These are phyloP conservation scores for Odontamblyopus lacepedii DNA, from an alignment of 2,797 vertebrate genomes.

Conservation along the genomic window DNA sequence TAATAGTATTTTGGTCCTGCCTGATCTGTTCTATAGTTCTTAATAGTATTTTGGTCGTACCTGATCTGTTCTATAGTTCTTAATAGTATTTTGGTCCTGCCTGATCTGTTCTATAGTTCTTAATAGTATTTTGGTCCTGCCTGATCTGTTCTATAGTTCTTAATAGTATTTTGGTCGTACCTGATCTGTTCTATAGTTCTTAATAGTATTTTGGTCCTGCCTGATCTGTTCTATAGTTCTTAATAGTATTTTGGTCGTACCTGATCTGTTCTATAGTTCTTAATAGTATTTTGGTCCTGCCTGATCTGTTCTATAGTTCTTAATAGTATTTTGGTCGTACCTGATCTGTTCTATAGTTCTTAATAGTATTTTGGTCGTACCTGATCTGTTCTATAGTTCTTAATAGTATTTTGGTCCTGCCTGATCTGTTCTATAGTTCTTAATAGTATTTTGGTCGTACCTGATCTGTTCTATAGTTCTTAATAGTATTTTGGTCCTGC, in stretches of 20 bases:
- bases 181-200: slow-evolving; percentile 47
- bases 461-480: slow-evolving; percentile 47
- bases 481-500: slow-evolving; percentile 48
- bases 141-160: slow-evolving; percentile 47
- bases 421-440: slow-evolving; percentile 48
- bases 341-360: slow-evolving; percentile 48
- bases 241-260: slow-evolving; percentile 49
- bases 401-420: slow-evolving; percentile 48
- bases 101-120: slow-evolving; percentile 47
- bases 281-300: slow-evolving; percentile 48
- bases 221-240: slow-evolving; percentile 47
- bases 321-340: slow-evolving; percentile 49
- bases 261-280: slow-evolving; percentile 47
- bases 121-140: slow-evolving; percentile 48
- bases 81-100: slow-evolving; percentile 48
- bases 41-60: slow-evolving; percentile 49
- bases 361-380: slow-evolving; percentile 49
- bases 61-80: slow-evolving; percentile 47
- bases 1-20: slow-evolving; percentile 48
- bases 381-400: slow-evolving; percentile 54
- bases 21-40: slow-evolving; percentile 47
- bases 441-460: slow-evolving; percentile 49
- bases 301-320: slow-evolving; percentile 47
- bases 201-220: slow-evolving; percentile 48
- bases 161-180: slow-evolving; percentile 49